Evolutionary conservation across 2,888 invertebrate species (phyloP).

Genomic region (Linhomoeus sp.): DNA sequence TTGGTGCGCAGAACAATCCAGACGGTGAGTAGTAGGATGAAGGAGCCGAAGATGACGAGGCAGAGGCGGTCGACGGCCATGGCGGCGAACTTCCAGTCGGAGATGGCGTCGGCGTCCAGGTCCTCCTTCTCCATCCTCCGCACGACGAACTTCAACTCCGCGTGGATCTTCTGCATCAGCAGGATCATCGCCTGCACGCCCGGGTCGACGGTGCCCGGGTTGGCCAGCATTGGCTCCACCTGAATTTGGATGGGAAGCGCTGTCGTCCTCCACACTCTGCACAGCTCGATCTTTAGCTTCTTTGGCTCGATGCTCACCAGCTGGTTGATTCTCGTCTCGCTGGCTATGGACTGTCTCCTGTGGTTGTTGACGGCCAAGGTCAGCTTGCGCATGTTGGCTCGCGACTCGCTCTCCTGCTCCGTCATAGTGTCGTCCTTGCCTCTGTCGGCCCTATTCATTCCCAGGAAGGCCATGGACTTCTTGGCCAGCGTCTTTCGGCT

Average conservation of each 20-base stretch:
- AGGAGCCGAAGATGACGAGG: too few species aligned
- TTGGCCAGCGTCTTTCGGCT: too few species aligned
- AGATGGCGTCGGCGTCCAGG: constrained; percentile 18
- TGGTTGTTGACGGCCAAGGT: not conserved
- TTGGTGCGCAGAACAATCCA: too few species aligned
- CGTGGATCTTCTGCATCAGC: constrained; percentile 14
- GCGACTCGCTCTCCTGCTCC: too few species aligned
- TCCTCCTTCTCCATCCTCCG: constrained; percentile 18
- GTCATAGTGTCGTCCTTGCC: too few species aligned
- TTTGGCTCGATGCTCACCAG: too few species aligned
- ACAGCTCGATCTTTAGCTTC: too few species aligned
- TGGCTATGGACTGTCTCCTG: not conserved
- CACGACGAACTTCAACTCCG: constrained; percentile 11
- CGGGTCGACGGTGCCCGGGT: constrained; percentile 10
- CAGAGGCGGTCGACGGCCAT: constrained; percentile 16
- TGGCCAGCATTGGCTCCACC: not conserved
- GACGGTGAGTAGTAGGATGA: too few species aligned
- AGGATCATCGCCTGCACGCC: constrained; percentile 17
- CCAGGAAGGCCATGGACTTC: too few species aligned
- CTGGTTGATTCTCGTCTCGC: not conserved
- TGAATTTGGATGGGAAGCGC: too few species aligned
- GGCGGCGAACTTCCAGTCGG: constrained; percentile 17
- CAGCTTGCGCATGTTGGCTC: not conserved
- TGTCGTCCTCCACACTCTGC: too few species aligned
- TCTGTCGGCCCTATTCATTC: too few species aligned